phyloP scores from a whole-genome alignment of 2,888 invertebrate species.

The Liopterus haemorrhoidalis region DNA sequence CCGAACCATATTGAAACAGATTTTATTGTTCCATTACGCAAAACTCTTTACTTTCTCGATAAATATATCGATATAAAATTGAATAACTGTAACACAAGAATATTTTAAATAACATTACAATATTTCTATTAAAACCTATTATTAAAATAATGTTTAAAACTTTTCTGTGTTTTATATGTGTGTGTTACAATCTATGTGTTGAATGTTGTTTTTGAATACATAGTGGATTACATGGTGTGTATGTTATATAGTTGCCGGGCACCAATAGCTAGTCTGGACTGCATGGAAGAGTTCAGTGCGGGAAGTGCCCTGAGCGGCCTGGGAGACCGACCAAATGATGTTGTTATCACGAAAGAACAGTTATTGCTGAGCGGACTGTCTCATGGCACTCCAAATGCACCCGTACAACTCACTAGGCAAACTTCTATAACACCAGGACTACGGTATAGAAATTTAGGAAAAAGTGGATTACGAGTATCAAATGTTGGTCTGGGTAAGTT shows the following conservation, averaged over 20 bases:
- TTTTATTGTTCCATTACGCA: too few species aligned
- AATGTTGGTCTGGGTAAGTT: constrained; percentile 79
- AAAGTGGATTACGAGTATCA: constrained; percentile 90
- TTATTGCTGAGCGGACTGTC: constrained; percentile 46
- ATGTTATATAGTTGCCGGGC: constrained; percentile 69
- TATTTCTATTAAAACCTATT: too few species aligned
- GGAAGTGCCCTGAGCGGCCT: constrained; percentile 48
- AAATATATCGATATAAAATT: too few species aligned
- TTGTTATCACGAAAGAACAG: constrained; percentile 53
- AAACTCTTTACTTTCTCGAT: too few species aligned
- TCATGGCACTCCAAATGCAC: constrained; percentile 38
- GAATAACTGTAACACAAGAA: too few species aligned
- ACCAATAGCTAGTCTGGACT: constrained; percentile 86
- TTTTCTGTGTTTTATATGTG: too few species aligned
- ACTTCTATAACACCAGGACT: constrained; percentile 72
- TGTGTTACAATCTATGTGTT: too few species aligned
- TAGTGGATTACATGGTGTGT: too few species aligned
- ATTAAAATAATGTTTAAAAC: too few species aligned
- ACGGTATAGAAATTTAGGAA: constrained; percentile 88
- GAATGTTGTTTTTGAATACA: too few species aligned
- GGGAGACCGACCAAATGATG: constrained; percentile 46
- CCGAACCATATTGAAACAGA: too few species aligned
- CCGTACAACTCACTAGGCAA: constrained; percentile 55
- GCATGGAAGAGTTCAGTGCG: constrained; percentile 89
- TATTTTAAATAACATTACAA: too few species aligned